Evolutionary conservation across 2,888 invertebrate species (phyloP), one percentile per base, ranked within the genome.

Genomic region (Lasius fuliginosus): DNA sequence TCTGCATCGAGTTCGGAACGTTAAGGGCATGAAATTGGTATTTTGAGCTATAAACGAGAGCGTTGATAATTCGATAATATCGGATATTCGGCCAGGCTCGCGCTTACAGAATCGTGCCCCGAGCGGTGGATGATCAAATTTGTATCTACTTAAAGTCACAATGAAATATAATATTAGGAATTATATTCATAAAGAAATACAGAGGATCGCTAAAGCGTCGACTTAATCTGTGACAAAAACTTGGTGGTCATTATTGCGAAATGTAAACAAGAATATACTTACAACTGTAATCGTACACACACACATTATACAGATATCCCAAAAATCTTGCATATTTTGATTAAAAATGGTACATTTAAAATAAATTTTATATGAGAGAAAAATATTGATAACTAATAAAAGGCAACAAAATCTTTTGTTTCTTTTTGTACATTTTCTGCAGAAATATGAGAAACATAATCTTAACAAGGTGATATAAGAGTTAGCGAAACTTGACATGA

Each of bases 41-140:
- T 86, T 82, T 88, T 69, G 65, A 36, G 65, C 68, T 68, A 69
- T 85, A 76, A 85, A 85, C 84, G 85, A 82, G 82, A 85, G 64
- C 67, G 71, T 62, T 76, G 84, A 88, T 87, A 88, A 88, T 88
- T 88, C 85, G 85, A 86, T 83, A 83, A 84, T 85, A 88, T 85
- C 88, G 86, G 73, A 81, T 67, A 67, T 83, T 84, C 75, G 69
- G 30, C 46, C 27, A 65, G 64, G 58, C 67, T 69, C 64, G 49
- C 67, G 65, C n/a, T 53, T 58, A 84, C 81, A 77, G 83, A 87
- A 76, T 85, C 71, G 56, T 82, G 56, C 77, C 76, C 18, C 60
- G 68, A 83, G 87, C 82, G 62, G 15, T 56, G 64, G 27, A 56
- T 64, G 77, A 69, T 76, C 67, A 79, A 84, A 86, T 79, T 62